Conservation (phyloP, 2,113 vertebrate genomes). For the Ondatra zibethicus region DNA sequence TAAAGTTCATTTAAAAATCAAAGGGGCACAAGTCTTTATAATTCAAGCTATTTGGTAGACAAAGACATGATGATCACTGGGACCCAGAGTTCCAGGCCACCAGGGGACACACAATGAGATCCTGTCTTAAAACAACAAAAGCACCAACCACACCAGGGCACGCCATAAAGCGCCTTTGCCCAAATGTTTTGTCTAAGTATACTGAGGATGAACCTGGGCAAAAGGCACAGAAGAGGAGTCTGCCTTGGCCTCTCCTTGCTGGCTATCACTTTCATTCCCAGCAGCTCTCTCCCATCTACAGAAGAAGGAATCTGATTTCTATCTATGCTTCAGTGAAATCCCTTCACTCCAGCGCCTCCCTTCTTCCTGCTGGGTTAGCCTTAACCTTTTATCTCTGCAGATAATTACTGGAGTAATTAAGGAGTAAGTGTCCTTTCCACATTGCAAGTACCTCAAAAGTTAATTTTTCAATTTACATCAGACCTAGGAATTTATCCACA, state of each 20-base stretch:
- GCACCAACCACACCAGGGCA: neutral
- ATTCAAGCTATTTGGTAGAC: neutral
- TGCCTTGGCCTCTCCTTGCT: neutral
- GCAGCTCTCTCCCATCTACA: neutral
- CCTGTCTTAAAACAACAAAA: neutral
- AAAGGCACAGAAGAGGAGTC: neutral
- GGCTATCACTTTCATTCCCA: neutral
- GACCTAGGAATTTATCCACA: neutral
- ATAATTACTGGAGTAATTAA: slow-evolving; percentile 2
- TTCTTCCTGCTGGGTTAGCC: slow-evolving; percentile 34
- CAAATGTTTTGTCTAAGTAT: neutral
- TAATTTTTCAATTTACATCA: neutral
- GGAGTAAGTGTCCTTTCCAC: too few relatives aligned
- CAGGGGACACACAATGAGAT: neutral
- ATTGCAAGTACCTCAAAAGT: neutral
- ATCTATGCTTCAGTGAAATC: neutral
- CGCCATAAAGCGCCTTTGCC: neutral
- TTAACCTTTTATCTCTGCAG: slow-evolving; percentile 37
- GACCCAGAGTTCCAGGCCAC: neutral
- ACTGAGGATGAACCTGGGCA: neutral
- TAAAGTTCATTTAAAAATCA: neutral
- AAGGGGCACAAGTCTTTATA: neutral
- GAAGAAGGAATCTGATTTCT: neutral
- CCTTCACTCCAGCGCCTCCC: neutral
- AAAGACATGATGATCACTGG: neutral